A percentile compares a stretch with the other conserved stretches of the same genome.
Evolutionary conservation across 30 jellyfish, hydroid and myxozoan genomes (phyloP).

Genomic region (Rhopilema esculentum): DNA sequence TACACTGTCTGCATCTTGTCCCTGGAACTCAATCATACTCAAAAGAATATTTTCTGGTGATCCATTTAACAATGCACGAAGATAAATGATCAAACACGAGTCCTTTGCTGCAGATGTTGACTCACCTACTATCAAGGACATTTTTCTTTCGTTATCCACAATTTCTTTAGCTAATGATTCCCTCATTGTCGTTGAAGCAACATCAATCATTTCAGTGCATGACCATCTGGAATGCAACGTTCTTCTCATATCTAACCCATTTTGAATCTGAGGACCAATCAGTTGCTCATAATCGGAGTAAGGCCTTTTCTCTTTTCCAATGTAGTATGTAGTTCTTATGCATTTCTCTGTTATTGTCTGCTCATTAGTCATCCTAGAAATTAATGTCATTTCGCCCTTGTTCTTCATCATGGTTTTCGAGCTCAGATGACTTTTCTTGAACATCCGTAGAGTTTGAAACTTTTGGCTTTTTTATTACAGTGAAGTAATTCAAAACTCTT

Average conservation of each 20-base stretch:
- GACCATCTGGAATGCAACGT: slow-evolving; percentile 31
- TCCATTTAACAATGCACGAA: slow-evolving; percentile 23
- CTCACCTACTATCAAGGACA: slow-evolving; percentile 10
- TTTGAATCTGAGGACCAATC: too few relatives aligned
- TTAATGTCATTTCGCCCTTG: too few relatives aligned
- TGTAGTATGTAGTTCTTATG: too few relatives aligned
- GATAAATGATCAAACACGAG: slow-evolving; percentile 24
- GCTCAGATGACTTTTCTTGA: too few relatives aligned
- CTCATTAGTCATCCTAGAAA: too few relatives aligned
- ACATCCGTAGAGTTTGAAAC: too few relatives aligned
- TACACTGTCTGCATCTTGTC: slow-evolving; percentile 26
- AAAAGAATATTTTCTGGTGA: slow-evolving; percentile 34
- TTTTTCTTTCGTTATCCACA: slow-evolving; percentile 10
- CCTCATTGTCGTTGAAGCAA: not conserved
- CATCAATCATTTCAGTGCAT: slow-evolving; percentile 43
- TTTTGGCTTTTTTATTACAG: too few relatives aligned
- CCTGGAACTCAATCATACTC: slow-evolving; percentile 26
- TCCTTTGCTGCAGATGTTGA: slow-evolving; percentile 38
- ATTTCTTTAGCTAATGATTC: slow-evolving; percentile 4
- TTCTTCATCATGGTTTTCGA: too few relatives aligned
- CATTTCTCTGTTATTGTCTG: too few relatives aligned
- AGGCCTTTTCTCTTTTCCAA: too few relatives aligned
- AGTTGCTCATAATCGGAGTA: too few relatives aligned
- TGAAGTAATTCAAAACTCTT: too few relatives aligned
- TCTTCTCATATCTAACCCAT: slow-evolving; percentile 30